Evolutionary conservation across 1,140 invertebrate species (phyloP).

Genomic region (Calephelis virginiensis): DNA sequence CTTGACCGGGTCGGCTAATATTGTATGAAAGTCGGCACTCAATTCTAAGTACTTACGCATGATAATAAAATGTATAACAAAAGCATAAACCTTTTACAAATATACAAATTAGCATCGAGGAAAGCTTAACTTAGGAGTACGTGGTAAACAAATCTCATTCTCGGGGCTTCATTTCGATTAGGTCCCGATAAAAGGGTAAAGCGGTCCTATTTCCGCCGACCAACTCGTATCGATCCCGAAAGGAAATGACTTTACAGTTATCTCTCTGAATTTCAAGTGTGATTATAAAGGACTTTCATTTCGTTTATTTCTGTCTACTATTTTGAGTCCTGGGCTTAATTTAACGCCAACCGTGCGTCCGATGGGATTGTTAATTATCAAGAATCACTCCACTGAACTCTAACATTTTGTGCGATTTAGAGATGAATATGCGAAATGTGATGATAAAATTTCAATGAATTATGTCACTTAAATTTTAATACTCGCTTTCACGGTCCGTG

Average conservation of each 20-base stretch:
- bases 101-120: conserved; percentile 1
- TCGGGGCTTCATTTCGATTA: conserved; percentile 5
- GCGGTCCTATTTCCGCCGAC: conserved; percentile 12
- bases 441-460: too few relatives aligned
- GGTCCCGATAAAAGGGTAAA: conserved; percentile 12
- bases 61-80: background rate
- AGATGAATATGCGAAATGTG: too few relatives aligned
- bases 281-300: conserved; percentile 6
- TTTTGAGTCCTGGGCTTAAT: background rate
- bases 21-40: too few relatives aligned
- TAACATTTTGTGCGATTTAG: too few relatives aligned
- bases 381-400: too few relatives aligned
- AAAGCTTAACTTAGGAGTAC: background rate
- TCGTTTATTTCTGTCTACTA: background rate
- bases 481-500: too few relatives aligned
- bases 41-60: too few relatives aligned
- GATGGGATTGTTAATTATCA: too few relatives aligned
- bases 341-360: too few relatives aligned
- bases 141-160: conserved; percentile 9
- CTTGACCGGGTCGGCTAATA: too few relatives aligned
- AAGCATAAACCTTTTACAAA: background rate
- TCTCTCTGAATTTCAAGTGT: conserved; percentile 3
- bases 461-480: too few relatives aligned
- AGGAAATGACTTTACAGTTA: conserved; percentile 14
- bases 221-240: conserved; percentile 12